Evolutionary conservation across 2,113 vertebrate genomes (phyloP).

Genomic region (Nycticryphes semicollaris): DNA sequence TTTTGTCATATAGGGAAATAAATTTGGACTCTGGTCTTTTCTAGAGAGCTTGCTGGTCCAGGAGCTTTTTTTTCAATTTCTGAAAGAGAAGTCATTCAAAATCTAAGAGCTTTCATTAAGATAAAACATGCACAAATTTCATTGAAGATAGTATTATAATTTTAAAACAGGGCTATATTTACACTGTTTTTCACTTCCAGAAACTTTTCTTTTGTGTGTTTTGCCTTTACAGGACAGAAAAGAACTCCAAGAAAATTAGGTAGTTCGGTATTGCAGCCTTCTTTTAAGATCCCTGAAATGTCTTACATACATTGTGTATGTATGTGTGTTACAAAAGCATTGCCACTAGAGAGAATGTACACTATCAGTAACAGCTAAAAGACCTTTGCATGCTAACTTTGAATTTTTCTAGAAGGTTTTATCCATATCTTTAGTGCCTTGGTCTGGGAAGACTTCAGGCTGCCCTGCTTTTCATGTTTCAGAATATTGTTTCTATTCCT

Average conservation of each 20-base stretch:
- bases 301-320: neutral
- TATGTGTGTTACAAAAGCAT: neutral
- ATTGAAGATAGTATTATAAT: fast-evolving
- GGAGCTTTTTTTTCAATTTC: neutral
- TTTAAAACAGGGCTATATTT: neutral
- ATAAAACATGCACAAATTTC: neutral
- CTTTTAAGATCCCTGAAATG: neutral
- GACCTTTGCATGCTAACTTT: fast-evolving
- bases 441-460: neutral
- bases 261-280: neutral
- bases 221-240: neutral
- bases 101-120: neutral
- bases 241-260: neutral
- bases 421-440: fast-evolving
- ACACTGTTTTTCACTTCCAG: neutral
- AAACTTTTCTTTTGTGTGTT: neutral
- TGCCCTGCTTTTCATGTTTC: neutral
- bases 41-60: neutral
- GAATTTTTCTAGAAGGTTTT: neutral
- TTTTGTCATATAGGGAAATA: neutral
- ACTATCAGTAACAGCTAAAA: neutral
- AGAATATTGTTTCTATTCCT: neutral
- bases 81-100: neutral
- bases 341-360: neutral
- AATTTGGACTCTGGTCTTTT: neutral